Evolutionary conservation across 2,113 vertebrate genomes (phyloP).

Genomic region (Rousettus leschenaultii): DNA sequence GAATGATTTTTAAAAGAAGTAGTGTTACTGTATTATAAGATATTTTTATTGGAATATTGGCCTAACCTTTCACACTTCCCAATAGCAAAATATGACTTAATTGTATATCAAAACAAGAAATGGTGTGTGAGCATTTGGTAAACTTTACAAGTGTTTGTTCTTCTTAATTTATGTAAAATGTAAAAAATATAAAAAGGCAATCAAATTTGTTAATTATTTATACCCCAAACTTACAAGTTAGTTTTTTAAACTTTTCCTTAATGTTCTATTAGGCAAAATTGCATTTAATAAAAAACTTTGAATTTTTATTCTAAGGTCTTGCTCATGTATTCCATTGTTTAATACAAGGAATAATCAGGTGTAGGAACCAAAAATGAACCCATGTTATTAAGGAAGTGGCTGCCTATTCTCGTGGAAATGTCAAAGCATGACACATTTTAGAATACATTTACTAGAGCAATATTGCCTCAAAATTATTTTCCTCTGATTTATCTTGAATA

Average conservation of each 20-base stretch:
- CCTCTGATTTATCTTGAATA: not conserved
- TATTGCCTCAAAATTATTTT: not conserved
- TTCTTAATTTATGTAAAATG: not conserved
- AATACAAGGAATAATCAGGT: not conserved
- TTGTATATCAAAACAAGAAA: not conserved
- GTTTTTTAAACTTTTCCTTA: not conserved
- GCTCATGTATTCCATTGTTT: not conserved
- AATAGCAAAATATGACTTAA: not conserved
- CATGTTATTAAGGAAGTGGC: constrained; percentile 61
- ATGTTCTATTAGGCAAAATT: not conserved
- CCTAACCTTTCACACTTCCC: not conserved
- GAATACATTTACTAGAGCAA: not conserved
- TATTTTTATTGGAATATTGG: not conserved
- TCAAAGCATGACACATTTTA: not conserved
- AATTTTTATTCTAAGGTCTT: not conserved
- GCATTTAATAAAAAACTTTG: not conserved
- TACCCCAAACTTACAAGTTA: not conserved
- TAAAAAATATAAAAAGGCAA: not conserved
- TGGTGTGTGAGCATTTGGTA: not conserved
- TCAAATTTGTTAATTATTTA: not conserved
- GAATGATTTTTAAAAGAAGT: not conserved
- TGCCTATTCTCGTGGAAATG: constrained; percentile 32
- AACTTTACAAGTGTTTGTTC: not conserved
- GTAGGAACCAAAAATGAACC: constrained; percentile 50
- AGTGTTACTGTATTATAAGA: not conserved